A percentile compares a stretch with the other conserved stretches of the same genome.
Conservation (phyloP, 2,797 vertebrate genomes). For the Synanceia verrucosa region DNA sequence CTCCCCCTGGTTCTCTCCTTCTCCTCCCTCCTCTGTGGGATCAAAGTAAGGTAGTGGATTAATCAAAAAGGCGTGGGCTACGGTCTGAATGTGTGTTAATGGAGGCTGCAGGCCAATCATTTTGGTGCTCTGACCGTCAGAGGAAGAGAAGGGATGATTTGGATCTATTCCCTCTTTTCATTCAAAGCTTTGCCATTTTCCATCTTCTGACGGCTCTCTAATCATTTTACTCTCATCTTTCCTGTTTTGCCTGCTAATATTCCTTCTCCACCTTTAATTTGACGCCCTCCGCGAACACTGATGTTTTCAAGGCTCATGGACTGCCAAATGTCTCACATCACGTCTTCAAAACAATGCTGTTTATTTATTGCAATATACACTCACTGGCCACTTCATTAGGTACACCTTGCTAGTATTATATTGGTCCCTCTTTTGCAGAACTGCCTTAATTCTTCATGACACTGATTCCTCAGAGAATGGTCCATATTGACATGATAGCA, state of each 20-base stretch:
- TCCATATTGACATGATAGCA: conserved; percentile 20
- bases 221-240: conserved; percentile 47
- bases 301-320: not conserved
- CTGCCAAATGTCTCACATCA: no score
- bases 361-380: no score
- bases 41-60: conserved; percentile 61
- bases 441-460: no score
- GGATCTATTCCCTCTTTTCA: conserved; percentile 28
- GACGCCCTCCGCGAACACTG: not conserved
- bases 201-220: conserved; percentile 26
- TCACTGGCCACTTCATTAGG: no score
- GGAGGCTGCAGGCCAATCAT: conserved; percentile 30
- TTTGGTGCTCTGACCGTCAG: conserved; percentile 14
- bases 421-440: no score
- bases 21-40: conserved; percentile 35
- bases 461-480: no score
- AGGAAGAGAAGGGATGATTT: conserved; percentile 17
- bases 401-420: no score
- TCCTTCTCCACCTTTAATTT: conserved; percentile 3
- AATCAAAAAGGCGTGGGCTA: conserved; percentile 52
- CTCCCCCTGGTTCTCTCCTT: conserved; percentile 14
- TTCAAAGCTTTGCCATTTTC: conserved; percentile 12
- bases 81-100: conserved; percentile 42
- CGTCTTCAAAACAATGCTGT: not conserved
- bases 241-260: conserved; percentile 31